Percentiles rank a stretch among this genome's conserved stretches.
Conservation (phyloP, 2,888 invertebrate genomes). For the Sipunculus nudus region DNA sequence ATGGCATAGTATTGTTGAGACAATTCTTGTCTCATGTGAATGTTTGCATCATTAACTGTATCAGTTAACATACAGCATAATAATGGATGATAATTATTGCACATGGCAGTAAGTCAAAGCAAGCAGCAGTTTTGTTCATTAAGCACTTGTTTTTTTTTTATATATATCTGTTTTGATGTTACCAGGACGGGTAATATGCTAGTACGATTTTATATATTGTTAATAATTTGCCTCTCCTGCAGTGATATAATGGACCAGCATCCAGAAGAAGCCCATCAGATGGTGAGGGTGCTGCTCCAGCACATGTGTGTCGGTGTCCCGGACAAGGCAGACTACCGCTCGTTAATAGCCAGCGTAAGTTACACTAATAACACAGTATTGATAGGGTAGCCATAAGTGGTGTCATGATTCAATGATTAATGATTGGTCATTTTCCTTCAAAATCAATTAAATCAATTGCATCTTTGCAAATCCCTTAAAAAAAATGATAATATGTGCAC, state of each 20-base stretch:
- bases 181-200: no score
- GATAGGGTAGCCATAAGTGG: no score
- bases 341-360: conserved; percentile 63
- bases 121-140: neutral
- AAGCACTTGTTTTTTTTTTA: neutral
- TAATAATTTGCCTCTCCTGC: neutral
- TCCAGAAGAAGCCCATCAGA: neutral
- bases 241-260: conserved; percentile 4
- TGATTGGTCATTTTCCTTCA: no score
- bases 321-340: conserved; percentile 67
- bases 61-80: no score
- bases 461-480: no score
- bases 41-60: no score
- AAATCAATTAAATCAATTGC: no score
- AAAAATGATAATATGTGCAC: no score
- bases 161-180: neutral
- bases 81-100: no score
- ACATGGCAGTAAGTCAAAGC: neutral
- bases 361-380: neutral
- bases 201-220: neutral
- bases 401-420: no score
- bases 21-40: no score
- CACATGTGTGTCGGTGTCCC: conserved; percentile 67
- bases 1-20: no score
- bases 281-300: conserved; percentile 64